These are phyloP conservation scores for Onychostoma macrolepis DNA, from an alignment of 2,113 vertebrate species.

Conservation along the genomic window DNA sequence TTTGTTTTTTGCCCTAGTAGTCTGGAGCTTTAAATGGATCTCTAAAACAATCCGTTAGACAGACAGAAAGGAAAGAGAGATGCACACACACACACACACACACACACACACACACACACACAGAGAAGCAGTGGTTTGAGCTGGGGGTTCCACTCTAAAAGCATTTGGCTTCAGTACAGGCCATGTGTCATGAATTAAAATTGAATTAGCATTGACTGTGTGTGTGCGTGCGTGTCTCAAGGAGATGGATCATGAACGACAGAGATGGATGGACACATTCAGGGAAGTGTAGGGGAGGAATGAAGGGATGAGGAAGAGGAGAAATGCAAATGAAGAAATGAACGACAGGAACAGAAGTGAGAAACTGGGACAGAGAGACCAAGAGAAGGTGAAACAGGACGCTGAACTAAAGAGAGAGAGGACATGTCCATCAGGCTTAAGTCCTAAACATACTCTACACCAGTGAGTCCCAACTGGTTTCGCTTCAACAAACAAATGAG, in stretches of 20 bases:
- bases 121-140: conserved; percentile 20
- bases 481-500: neutral
- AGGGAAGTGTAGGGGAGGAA: conserved; percentile 30
- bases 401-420: neutral
- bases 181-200: conserved; percentile 54
- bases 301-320: conserved; percentile 18
- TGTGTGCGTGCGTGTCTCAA: neutral
- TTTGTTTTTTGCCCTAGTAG: conserved; percentile 13
- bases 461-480: neutral
- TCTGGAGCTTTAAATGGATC: conserved; percentile 19
- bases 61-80: conserved; percentile 1
- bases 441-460: neutral
- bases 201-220: conserved; percentile 31
- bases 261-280: conserved; percentile 28
- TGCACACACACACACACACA: neutral
- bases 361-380: conserved; percentile 22
- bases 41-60: neutral
- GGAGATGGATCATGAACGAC: conserved; percentile 32
- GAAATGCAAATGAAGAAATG: conserved; percentile 19
- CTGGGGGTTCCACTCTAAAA: conserved; percentile 29
- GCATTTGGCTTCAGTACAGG: conserved; percentile 31
- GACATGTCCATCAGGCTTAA: conserved; percentile 22
- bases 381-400: conserved; percentile 23
- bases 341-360: conserved; percentile 28
- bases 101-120: neutral